Percentiles rank a stretch among this genome's conserved stretches.
phyloP scores from a whole-genome alignment of 2,797 vertebrate species.

The Neosalanx taihuensis region DNA sequence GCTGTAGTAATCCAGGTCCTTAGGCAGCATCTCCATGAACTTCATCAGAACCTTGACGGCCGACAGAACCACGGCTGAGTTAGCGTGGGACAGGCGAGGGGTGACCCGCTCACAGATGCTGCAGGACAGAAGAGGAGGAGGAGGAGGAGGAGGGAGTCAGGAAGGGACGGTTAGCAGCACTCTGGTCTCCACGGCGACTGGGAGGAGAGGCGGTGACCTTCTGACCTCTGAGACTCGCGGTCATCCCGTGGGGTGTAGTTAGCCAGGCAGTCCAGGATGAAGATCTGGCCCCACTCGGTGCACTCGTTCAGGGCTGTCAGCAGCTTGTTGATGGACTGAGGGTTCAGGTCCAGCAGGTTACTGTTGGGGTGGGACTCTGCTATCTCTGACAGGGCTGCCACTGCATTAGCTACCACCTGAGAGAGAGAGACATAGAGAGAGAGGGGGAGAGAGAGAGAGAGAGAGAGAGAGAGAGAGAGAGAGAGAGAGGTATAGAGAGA shows the following conservation, averaged over 20 bases:
- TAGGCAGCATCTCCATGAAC: slow-evolving; percentile 97
- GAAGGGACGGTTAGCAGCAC: neutral
- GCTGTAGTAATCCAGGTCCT: slow-evolving; percentile 94
- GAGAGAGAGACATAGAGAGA: neutral
- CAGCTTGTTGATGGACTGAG: slow-evolving; percentile 97
- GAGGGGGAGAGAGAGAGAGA: neutral
- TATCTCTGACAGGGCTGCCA: slow-evolving; percentile 94
- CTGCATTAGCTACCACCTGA: slow-evolving; percentile 94
- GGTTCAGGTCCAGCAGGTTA: slow-evolving; percentile 93
- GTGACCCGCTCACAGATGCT: slow-evolving; percentile 97
- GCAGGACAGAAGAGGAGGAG: neutral
- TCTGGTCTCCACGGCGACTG: too few species aligned
- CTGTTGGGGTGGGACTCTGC: slow-evolving; percentile 96
- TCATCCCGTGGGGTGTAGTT: slow-evolving; percentile 96
- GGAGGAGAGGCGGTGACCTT: neutral
- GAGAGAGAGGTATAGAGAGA: neutral
- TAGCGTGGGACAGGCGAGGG: slow-evolving; percentile 92
- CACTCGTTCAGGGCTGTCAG: slow-evolving; percentile 95
- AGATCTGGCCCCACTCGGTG: slow-evolving; percentile 98
- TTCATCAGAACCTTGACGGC: slow-evolving; percentile 98
- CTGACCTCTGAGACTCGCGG: slow-evolving; percentile 95
- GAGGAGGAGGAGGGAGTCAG: slow-evolving; percentile 9
- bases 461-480: neutral
- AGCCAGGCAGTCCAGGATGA: slow-evolving; percentile 96
- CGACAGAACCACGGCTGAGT: slow-evolving; percentile 94